Evolutionary conservation across 2,113 vertebrate genomes (phyloP).

Genomic region (Podarcis cretensis): DNA sequence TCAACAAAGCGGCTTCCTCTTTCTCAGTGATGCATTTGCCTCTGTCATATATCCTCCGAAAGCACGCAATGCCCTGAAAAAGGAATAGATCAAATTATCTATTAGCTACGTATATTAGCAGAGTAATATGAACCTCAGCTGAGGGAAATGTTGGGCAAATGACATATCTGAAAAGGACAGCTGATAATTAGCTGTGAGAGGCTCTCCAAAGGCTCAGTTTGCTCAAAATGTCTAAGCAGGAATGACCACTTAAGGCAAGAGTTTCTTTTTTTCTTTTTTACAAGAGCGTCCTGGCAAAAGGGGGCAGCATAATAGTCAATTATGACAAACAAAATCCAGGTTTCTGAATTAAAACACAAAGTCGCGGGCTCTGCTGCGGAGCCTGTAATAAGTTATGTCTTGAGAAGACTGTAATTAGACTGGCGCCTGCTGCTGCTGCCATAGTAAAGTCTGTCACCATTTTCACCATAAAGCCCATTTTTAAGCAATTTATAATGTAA

Average conservation of each 20-base stretch:
- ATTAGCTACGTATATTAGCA: constrained; percentile 29
- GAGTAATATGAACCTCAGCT: constrained; percentile 32
- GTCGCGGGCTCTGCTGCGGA: constrained; percentile 67
- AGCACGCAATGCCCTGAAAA: not conserved
- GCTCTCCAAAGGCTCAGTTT: constrained; percentile 61
- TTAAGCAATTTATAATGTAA: constrained; percentile 60
- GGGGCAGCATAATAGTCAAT: constrained; percentile 72
- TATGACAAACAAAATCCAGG: constrained; percentile 82
- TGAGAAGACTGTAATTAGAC: constrained; percentile 75
- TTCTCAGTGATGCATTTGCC: not conserved
- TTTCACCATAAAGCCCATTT: constrained; percentile 70
- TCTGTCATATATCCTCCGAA: not conserved
- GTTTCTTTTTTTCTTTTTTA: constrained; percentile 59
- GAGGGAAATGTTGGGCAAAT: constrained; percentile 37
- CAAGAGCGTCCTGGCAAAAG: constrained; percentile 74
- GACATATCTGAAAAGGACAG: constrained; percentile 54
- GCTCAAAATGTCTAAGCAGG: constrained; percentile 67
- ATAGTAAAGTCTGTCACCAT: constrained; percentile 74
- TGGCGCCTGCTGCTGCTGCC: constrained; percentile 72
- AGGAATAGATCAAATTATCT: constrained; percentile 6
- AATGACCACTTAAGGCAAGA: constrained; percentile 73
- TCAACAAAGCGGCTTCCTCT: no score
- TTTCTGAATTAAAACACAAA: constrained; percentile 83
- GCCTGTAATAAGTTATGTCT: constrained; percentile 73
- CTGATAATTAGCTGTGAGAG: constrained; percentile 59